These are phyloP conservation scores for Drosophila oshimai DNA, from an alignment of 1,140 invertebrate genomes.

Conservation along the genomic window DNA sequence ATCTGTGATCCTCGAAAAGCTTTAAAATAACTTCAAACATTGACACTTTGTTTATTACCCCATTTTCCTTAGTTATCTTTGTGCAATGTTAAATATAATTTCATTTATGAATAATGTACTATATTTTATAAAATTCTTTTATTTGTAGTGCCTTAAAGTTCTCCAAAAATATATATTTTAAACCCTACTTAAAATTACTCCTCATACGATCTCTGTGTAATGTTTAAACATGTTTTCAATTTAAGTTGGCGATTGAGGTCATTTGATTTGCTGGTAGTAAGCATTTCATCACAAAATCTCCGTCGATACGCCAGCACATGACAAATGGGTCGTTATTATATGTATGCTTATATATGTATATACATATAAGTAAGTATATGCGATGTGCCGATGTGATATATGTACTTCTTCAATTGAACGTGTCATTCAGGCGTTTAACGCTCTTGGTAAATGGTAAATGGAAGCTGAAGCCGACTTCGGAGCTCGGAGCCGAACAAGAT, in stretches of 20 bases:
- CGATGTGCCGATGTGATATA: background rate
- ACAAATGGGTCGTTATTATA: conserved; percentile 10
- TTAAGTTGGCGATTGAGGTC: conserved; percentile 74
- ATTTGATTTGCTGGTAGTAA: conserved; percentile 66
- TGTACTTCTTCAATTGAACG: conserved; percentile 64
- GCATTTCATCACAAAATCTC: conserved; percentile 39
- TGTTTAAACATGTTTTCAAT: conserved; percentile 57
- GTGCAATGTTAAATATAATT: no score
- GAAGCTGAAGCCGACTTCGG: conserved; percentile 5
- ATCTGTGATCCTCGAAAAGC: no score
- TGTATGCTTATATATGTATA: no score
- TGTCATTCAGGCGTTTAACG: conserved; percentile 74
- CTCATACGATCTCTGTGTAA: conserved; percentile 16
- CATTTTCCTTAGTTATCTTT: no score
- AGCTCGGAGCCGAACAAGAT: conserved; percentile 29
- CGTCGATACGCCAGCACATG: conserved; percentile 2
- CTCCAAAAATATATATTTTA: no score
- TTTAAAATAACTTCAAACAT: no score
- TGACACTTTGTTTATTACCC: no score
- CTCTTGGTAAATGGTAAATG: conserved; percentile 30
- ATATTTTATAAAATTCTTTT: no score
- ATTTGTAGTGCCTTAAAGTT: no score
- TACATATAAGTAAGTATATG: background rate
- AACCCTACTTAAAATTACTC: no score
- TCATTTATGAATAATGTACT: no score